Conservation (phyloP, 2,797 vertebrate genomes). For the Anguilla anguilla region DNA sequence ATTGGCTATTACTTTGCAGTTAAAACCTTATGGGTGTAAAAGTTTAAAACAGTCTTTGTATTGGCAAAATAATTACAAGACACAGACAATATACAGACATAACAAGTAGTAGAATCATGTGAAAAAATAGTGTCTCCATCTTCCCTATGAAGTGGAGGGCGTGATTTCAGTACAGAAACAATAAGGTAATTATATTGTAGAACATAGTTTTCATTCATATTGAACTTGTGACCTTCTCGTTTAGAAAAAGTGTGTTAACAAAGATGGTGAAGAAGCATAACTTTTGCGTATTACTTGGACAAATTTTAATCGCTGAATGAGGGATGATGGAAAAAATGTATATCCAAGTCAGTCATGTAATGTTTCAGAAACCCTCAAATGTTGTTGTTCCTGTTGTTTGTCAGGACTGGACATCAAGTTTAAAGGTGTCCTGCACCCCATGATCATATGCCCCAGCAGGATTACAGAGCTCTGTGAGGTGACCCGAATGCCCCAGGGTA, state of each 20-base stretch:
- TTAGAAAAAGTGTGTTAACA: neutral
- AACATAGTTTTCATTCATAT: constrained; percentile 1
- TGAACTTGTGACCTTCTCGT: neutral
- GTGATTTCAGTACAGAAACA: neutral
- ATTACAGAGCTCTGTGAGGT: constrained; percentile 77
- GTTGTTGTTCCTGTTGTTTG: constrained; percentile 20
- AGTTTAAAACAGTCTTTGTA: neutral
- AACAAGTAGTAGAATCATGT: neutral
- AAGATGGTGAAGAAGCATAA: neutral
- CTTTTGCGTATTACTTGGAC: neutral
- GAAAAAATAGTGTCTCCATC: neutral
- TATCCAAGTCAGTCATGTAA: neutral
- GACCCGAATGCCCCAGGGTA: constrained; percentile 60
- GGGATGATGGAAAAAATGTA: neutral
- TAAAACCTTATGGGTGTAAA: neutral
- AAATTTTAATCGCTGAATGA: neutral
- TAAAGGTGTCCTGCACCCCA: constrained; percentile 75
- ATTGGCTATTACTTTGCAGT: neutral
- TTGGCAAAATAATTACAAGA: too few species aligned
- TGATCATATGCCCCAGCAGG: constrained; percentile 80
- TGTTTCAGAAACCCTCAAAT: neutral
- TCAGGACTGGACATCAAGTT: constrained; percentile 77
- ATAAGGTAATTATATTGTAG: neutral
- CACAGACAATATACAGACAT: neutral
- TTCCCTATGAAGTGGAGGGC: neutral